These are phyloP conservation scores for Ormyrus pomaceus DNA, from an alignment of 2,888 invertebrate species.

Conservation along the genomic window DNA sequence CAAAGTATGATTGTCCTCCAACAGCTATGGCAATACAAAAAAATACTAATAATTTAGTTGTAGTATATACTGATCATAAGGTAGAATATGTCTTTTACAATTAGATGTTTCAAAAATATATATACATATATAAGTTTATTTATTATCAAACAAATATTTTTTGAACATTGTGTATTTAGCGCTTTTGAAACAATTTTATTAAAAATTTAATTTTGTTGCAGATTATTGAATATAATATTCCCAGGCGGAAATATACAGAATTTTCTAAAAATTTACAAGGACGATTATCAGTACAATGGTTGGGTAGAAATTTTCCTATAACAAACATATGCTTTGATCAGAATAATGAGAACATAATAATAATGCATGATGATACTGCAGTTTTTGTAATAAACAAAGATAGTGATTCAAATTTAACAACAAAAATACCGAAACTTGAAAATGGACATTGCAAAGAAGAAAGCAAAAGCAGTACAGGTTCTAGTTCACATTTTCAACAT, in stretches of 20 bases:
- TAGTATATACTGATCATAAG: constrained; percentile 88
- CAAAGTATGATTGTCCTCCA: constrained; percentile 83
- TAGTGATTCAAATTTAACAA: constrained; percentile 73
- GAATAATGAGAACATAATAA: constrained; percentile 80
- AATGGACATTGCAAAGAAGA: constrained; percentile 70
- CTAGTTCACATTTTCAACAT: constrained; percentile 67
- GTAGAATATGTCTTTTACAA: constrained; percentile 73
- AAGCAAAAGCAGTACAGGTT: constrained; percentile 69
- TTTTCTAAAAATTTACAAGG: constrained; percentile 80
- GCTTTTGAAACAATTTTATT: constrained; percentile 8
- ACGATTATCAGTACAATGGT: constrained; percentile 79
- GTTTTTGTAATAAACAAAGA: constrained; percentile 81
- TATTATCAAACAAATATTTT: too few species aligned
- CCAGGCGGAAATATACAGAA: constrained; percentile 79
- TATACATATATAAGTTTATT: neutral
- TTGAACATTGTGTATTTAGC: too few species aligned
- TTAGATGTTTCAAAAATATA: neutral
- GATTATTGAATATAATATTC: constrained; percentile 87
- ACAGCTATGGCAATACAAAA: constrained; percentile 85
- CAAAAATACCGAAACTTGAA: constrained; percentile 74
- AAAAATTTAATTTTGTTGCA: constrained; percentile 70
- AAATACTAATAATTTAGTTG: constrained; percentile 79
- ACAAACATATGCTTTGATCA: constrained; percentile 81
- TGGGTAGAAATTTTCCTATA: constrained; percentile 79
- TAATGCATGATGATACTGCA: constrained; percentile 85